Evolutionary conservation across 2,797 vertebrate species (phyloP), one percentile per base, ranked within the genome.

Genomic region (Spheniscus humboldti): DNA sequence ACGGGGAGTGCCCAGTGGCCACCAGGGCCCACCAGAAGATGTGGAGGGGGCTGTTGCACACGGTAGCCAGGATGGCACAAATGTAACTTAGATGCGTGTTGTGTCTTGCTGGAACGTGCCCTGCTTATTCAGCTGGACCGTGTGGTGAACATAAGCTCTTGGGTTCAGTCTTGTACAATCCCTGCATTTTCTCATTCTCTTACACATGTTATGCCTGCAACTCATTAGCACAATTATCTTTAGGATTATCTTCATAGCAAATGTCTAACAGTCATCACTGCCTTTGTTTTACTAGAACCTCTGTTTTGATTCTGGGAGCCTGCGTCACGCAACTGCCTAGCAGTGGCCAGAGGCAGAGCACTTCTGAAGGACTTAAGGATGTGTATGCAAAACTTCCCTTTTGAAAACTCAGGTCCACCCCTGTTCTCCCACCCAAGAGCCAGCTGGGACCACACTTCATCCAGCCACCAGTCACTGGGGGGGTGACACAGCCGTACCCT

Each of bases 141-240:
- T 16, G 7, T 28, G 25, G 50, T 8, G 5, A 66, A 20, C 10
- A 3, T n/a, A 28, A 78, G 52, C 56, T 64, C 71, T 52, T 67
- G 39, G 23, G 18, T 83, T 78, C 60, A 57, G 28, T 57, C 67
- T 71, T 62, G 35, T 74, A 86, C 9, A 77, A 13, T 3, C 13
- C 24, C 8, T 84, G 12, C 19, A 19, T 90, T 88, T 80, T 57
- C 53, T 86, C 43, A 8, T 24, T 31, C 23, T 59, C 45, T 35
- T 75, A 43, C 7, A 18, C 0, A 0, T 0, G 0, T 84, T 78
- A 50, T 47, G 18, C 52, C 76, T 90, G 76, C 27, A 33, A 8
- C n/a, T 71, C 9, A 2, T 33, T 45, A 75, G 56, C 2, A 10
- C 64, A 79, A 63, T 90, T 92, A 48, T 59, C 56, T 73, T 90